These are phyloP conservation scores for Cyanistes caeruleus DNA, from an alignment of 2,113 vertebrate species.

Conservation along the genomic window DNA sequence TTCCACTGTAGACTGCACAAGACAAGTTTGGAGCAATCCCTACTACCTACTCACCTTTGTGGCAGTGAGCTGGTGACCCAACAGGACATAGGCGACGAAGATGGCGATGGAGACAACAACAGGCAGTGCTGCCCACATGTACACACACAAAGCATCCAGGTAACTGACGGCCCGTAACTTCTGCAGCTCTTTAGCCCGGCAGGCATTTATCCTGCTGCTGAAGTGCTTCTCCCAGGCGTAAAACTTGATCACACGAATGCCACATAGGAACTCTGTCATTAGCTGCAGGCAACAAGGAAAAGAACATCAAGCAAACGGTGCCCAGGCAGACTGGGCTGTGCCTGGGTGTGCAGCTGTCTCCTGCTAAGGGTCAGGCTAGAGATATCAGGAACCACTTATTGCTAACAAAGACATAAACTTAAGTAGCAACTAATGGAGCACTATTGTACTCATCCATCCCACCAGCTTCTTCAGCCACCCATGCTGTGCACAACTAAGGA, in stretches of 20 bases:
- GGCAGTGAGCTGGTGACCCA: conserved; percentile 92
- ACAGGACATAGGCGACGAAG: conserved; percentile 89
- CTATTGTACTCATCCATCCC: neutral
- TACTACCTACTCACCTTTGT: conserved; percentile 83
- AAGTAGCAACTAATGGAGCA: neutral
- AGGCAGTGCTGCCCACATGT: conserved; percentile 93
- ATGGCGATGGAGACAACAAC: conserved; percentile 91
- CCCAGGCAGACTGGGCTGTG: neutral
- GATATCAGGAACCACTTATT: neutral
- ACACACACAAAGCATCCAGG: conserved; percentile 93
- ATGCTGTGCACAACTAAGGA: neutral
- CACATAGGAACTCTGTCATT: conserved; percentile 90
- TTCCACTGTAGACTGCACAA: rapidly evolving
- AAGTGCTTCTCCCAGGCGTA: conserved; percentile 91
- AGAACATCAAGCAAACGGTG: neutral
- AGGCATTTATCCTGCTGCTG: conserved; percentile 74
- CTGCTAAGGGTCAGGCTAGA: neutral
- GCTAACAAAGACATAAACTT: neutral
- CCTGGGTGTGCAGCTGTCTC: neutral
- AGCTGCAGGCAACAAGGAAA: conserved; percentile 74
- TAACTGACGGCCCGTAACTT: conserved; percentile 84
- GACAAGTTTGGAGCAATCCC: neutral
- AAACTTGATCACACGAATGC: conserved; percentile 94
- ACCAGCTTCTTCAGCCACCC: neutral
- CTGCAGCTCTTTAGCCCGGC: conserved; percentile 81